phyloP scores from a whole-genome alignment of 2,113 vertebrate species.

The Petromus typicus region DNA sequence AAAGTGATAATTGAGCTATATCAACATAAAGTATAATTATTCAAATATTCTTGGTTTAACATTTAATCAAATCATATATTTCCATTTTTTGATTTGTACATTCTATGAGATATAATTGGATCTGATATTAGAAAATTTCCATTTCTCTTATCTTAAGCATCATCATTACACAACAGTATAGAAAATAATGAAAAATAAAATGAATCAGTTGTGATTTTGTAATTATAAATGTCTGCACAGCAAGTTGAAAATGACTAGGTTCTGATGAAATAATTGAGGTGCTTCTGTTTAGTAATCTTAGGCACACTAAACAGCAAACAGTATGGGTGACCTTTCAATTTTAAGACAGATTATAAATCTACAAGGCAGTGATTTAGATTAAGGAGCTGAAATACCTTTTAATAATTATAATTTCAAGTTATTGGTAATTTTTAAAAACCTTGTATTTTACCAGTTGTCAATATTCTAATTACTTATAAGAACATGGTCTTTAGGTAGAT shows the following conservation, averaged over 20 bases:
- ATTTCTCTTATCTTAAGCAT: neutral
- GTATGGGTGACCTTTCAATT: slow-evolving; percentile 6
- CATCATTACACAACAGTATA: neutral
- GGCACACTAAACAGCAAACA: neutral
- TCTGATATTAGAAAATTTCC: neutral
- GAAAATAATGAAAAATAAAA: neutral
- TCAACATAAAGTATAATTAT: neutral
- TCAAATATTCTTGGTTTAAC: neutral
- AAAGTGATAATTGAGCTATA: neutral
- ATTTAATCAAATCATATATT: neutral
- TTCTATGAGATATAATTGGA: neutral
- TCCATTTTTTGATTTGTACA: neutral
- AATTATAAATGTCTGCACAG: neutral
- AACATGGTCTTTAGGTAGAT: neutral
- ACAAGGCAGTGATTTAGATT: neutral
- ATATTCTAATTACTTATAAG: neutral
- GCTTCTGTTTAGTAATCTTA: neutral
- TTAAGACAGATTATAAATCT: neutral
- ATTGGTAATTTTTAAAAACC: neutral
- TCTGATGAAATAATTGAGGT: neutral
- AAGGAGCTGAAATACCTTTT: neutral
- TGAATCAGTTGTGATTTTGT: neutral
- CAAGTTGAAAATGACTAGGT: neutral
- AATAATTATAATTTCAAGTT: slow-evolving; percentile 17
- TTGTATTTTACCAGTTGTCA: neutral